Evolutionary conservation across 35 echinoderm and acorn worm genomes (phyloP), one percentile per base, ranked within the genome.

Genomic region (Holothuria glaberrima): DNA sequence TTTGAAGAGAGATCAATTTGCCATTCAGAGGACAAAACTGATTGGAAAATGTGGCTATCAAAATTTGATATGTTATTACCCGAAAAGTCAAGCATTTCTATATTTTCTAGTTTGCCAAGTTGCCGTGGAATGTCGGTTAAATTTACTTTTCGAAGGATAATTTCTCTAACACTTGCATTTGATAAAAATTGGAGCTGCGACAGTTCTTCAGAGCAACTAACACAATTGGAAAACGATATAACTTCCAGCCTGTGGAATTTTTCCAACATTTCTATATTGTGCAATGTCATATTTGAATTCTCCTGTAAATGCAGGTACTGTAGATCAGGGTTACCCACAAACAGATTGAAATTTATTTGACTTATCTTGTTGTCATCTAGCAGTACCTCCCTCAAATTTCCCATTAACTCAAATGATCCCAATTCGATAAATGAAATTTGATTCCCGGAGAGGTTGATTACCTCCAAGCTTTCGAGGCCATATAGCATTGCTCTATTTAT

Each of bases 1-100:
- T 84, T 84, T 25, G 21, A 84, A 34, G 80, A 84, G 7, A 84
- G 58, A 17, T 84, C 80, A 84, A 84, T 48, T 58, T 22, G 22
- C 48, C 48, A 84, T 30, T 30, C 1, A 7, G n/a, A n/a, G n/a
- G 26, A 2, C 30, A 33, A 35, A 6, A 69, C 31, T 24, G 46
- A 61, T 28, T 22, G n/a, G 56, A 84, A 24, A 5, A 27, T 27
- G 6, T 61, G 22, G 12, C 22, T 21, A 19, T 59, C 56, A 30
- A 84, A 48, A 62, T 48, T 21, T 62, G 10, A n/a, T 24, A 84
- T 84, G 52, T 84, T 56, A 34, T 84, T 84, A 9, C 57, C 56
- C 12, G 80, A 84, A 22, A 84, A 20, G 22, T 84, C 59, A 6
- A 84, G 22, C 20, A 28, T 61, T 41, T 59, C 30, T 62, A 84